Evolutionary conservation across 2,888 invertebrate genomes (phyloP).

Genomic region (Cybosia mesomella): DNA sequence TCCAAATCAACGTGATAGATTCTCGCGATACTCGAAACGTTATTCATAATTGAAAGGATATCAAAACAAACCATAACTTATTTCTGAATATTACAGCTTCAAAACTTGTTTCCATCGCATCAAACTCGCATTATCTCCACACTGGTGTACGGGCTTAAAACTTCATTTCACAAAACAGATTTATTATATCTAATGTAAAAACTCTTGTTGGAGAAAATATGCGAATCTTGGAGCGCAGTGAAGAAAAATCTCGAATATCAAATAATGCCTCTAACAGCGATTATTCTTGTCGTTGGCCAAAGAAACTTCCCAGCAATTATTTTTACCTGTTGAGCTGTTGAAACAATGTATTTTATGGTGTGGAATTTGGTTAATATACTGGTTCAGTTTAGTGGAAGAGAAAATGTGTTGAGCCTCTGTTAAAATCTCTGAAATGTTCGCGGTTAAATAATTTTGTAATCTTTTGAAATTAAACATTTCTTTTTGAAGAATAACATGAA

Average conservation of each 20-base stretch:
- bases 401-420: slow-evolving; percentile 57
- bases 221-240: slow-evolving; percentile 49
- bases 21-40: not conserved
- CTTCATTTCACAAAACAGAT: slow-evolving; percentile 62
- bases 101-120: slow-evolving; percentile 46
- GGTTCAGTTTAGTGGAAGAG: slow-evolving; percentile 61
- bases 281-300: slow-evolving; percentile 57
- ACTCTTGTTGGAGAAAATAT: slow-evolving; percentile 60
- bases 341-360: slow-evolving; percentile 63
- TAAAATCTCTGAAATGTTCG: slow-evolving; percentile 47
- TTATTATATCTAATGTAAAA: slow-evolving; percentile 64
- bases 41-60: not conserved
- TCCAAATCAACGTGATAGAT: not conserved
- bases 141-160: slow-evolving; percentile 44
- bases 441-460: slow-evolving; percentile 49
- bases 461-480: slow-evolving; percentile 31
- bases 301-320: slow-evolving; percentile 60
- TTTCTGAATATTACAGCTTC: slow-evolving; percentile 23
- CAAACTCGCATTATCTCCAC: slow-evolving; percentile 45
- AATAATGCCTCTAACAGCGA: slow-evolving; percentile 45
- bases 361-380: slow-evolving; percentile 66
- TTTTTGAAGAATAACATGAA: slow-evolving; percentile 27
- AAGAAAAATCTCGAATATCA: slow-evolving; percentile 60
- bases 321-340: slow-evolving; percentile 72
- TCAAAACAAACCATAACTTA: slow-evolving; percentile 3